Conservation (phyloP, 2,113 vertebrate species). For the Toxotes chatareus region DNA sequence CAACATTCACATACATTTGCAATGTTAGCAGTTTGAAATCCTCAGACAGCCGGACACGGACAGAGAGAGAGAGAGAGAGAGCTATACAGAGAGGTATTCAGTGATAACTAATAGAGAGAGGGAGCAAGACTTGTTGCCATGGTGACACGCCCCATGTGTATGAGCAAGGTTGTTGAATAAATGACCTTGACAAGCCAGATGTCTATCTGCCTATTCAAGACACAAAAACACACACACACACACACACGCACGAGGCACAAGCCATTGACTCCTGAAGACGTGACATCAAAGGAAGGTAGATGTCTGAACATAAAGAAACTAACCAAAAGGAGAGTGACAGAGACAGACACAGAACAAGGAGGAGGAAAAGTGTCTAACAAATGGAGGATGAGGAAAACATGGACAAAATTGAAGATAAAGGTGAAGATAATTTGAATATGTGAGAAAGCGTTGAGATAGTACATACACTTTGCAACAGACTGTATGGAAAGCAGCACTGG, state of each 20-base stretch:
- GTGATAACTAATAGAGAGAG: constrained; percentile 45
- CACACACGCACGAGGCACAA: not conserved
- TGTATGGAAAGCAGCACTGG: not conserved
- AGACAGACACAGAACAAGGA: not conserved
- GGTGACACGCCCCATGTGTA: constrained; percentile 75
- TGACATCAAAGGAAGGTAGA: constrained; percentile 34
- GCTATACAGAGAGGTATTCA: constrained; percentile 37
- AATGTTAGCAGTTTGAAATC: constrained; percentile 21
- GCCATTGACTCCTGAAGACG: constrained; percentile 18
- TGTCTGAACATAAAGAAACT: constrained; percentile 23
- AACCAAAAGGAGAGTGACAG: not conserved
- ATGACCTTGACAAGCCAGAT: constrained; percentile 81
- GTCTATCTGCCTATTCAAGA: constrained; percentile 66
- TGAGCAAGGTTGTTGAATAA: constrained; percentile 76
- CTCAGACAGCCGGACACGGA: constrained; percentile 32
- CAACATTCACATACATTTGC: not conserved
- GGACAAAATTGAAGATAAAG: not conserved
- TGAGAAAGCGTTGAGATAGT: not conserved
- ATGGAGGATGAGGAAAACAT: not conserved
- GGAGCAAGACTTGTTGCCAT: constrained; percentile 76
- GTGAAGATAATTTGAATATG: not conserved
- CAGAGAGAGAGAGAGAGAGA: constrained; percentile 22
- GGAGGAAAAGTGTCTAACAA: not conserved
- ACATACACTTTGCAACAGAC: not conserved
- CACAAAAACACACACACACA: constrained; percentile 31